Evolutionary conservation across 2,113 vertebrate species (phyloP).

Genomic region (Garra rufa): DNA sequence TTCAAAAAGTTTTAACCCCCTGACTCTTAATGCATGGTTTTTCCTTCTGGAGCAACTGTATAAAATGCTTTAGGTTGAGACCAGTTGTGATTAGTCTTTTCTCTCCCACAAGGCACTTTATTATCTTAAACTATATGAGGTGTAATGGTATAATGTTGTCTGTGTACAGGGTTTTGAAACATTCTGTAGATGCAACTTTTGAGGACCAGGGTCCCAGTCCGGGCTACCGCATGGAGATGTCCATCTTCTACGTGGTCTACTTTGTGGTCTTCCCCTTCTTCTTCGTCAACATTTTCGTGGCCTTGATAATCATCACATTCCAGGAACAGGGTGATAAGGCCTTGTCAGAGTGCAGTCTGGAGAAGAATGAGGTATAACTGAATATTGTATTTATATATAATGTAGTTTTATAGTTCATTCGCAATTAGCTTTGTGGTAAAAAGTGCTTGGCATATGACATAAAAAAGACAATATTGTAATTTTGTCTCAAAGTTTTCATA

Average conservation of each 20-base stretch:
- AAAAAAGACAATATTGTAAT: not conserved
- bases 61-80: constrained; percentile 37
- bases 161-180: constrained; percentile 88
- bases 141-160: constrained; percentile 1
- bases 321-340: constrained; percentile 98
- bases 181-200: constrained; percentile 94
- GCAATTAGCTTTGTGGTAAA: not conserved
- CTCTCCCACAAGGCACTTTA: not conserved
- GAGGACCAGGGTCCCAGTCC: constrained; percentile 94
- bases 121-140: not conserved
- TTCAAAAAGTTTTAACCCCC: too few species aligned
- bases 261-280: constrained; percentile 99
- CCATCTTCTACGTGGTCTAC: constrained; percentile 98
- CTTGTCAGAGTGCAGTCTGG: constrained; percentile 95
- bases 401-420: not conserved
- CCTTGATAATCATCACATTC: constrained; percentile 98
- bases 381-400: not conserved
- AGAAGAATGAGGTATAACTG: constrained; percentile 90
- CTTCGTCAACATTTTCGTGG: constrained; percentile 99
- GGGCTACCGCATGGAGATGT: constrained; percentile 94
- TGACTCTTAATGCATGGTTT: too few species aligned
- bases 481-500: not conserved
- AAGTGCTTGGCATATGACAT: not conserved
- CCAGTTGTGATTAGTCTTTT: not conserved
- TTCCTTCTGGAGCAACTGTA: too few species aligned